Percentiles rank a stretch among this genome's conserved stretches.
Conservation (phyloP, 2,797 vertebrate species). For the Lepus oiostolus region DNA sequence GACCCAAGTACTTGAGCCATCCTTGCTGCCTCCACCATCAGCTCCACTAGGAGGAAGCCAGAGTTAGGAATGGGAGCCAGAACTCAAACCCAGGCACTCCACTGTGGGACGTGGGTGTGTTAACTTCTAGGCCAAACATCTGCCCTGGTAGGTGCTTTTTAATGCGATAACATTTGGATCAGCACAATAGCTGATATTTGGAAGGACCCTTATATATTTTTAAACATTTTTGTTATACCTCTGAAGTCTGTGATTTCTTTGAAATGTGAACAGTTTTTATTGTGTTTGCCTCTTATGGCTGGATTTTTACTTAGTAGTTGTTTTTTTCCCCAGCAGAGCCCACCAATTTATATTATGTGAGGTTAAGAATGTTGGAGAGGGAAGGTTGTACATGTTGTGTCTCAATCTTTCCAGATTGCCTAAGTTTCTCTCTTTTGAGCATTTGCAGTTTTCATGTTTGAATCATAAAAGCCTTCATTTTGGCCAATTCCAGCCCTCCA, state of each 20-base stretch:
- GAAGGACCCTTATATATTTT: conserved; percentile 54
- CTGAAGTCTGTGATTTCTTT: conserved; percentile 59
- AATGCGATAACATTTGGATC: conserved; percentile 53
- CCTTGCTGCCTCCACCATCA: no score
- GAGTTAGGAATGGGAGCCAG: no score
- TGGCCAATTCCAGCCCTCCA: conserved; percentile 67
- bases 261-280: conserved; percentile 19
- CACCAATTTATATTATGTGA: conserved; percentile 42
- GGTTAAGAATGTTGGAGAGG: conserved; percentile 33
- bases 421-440: conserved; percentile 81
- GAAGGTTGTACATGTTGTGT: conserved; percentile 25
- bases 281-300: conserved; percentile 35
- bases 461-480: conserved; percentile 82
- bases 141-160: background rate
- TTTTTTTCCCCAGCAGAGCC: background rate
- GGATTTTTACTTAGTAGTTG: conserved; percentile 61
- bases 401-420: conserved; percentile 65
- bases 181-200: conserved; percentile 58
- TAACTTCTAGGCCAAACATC: no score
- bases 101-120: no score
- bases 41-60: no score
- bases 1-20: no score
- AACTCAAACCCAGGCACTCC: no score
- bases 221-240: conserved; percentile 65
- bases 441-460: conserved; percentile 72